Percentiles rank a stretch among this genome's conserved stretches.
These are phyloP conservation scores for Albula goreensis DNA, from an alignment of 2,113 vertebrate genomes.

Conservation along the genomic window DNA sequence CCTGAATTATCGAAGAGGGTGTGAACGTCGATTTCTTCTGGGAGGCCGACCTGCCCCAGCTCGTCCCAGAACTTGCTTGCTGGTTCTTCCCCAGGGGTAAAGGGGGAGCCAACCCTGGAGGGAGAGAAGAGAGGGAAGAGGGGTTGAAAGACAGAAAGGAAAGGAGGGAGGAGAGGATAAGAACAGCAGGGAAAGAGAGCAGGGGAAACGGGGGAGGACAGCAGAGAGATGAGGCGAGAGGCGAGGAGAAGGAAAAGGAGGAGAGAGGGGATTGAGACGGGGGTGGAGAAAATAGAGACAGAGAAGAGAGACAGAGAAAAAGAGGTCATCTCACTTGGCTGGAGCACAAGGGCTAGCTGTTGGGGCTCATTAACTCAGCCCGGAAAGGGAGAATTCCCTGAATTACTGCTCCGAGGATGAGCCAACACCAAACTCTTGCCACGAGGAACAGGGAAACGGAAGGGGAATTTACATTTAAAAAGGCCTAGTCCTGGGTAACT, in stretches of 20 bases:
- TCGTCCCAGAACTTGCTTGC: constrained; percentile 89
- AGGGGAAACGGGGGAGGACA: constrained; percentile 39
- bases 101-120: background rate
- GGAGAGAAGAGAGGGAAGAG: constrained; percentile 11
- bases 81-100: constrained; percentile 70
- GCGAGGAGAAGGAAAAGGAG: constrained; percentile 36
- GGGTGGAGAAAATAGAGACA: constrained; percentile 18
- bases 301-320: constrained; percentile 34
- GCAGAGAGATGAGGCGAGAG: constrained; percentile 69
- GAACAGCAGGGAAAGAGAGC: constrained; percentile 37
- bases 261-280: background rate
- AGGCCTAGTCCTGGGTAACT: constrained; percentile 37
- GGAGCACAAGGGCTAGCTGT: constrained; percentile 56
- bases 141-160: too few species aligned
- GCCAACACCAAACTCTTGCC: constrained; percentile 49
- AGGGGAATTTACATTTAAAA: constrained; percentile 58
- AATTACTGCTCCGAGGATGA: constrained; percentile 45
- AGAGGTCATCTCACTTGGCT: constrained; percentile 54
- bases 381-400: constrained; percentile 54
- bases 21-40: constrained; percentile 83
- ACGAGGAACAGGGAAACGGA: constrained; percentile 10
- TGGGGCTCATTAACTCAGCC: constrained; percentile 56
- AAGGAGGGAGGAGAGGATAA: constrained; percentile 31
- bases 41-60: constrained; percentile 92
- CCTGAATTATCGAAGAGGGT: constrained; percentile 93